Evolutionary conservation across 2,888 invertebrate genomes (phyloP).

Genomic region (Eudasyphora cyanicolor): DNA sequence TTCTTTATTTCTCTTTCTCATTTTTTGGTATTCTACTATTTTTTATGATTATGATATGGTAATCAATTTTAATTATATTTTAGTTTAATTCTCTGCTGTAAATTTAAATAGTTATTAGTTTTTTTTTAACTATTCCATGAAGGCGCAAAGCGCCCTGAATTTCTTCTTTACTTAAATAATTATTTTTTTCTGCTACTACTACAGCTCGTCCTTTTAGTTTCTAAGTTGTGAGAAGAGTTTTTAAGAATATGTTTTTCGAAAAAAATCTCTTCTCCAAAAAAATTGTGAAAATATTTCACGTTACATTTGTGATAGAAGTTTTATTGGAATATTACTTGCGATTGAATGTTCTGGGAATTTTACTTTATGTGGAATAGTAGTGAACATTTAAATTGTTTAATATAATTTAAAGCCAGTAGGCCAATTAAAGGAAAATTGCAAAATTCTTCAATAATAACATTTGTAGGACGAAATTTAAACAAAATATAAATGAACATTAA

Average conservation of each 20-base stretch:
- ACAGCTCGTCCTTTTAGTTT: conserved; percentile 24
- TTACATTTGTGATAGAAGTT: conserved; percentile 1
- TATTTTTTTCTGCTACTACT: not conserved
- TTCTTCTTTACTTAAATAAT: conserved; percentile 8
- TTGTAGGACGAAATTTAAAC: no score
- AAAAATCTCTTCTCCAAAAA: not conserved
- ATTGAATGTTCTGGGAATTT: not conserved
- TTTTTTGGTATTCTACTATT: conserved; percentile 21
- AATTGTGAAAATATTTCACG: not conserved
- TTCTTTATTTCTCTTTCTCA: conserved; percentile 28
- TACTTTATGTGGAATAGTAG: not conserved
- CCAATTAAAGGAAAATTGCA: no score
- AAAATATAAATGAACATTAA: no score
- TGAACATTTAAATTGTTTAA: no score
- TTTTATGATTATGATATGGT: no score
- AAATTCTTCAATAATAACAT: no score
- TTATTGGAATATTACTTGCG: not conserved
- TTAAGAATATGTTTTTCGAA: not conserved
- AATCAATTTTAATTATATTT: conserved; percentile 44
- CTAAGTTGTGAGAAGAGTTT: not conserved
- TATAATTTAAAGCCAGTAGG: no score
- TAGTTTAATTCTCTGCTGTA: conserved; percentile 29
- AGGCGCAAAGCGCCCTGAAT: conserved; percentile 37
- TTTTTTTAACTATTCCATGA: conserved; percentile 50
- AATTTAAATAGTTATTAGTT: conserved; percentile 18